Base-by-base conservation (phyloP, 2,797 vertebrate species). In the Rachycentron canadum region DNA sequence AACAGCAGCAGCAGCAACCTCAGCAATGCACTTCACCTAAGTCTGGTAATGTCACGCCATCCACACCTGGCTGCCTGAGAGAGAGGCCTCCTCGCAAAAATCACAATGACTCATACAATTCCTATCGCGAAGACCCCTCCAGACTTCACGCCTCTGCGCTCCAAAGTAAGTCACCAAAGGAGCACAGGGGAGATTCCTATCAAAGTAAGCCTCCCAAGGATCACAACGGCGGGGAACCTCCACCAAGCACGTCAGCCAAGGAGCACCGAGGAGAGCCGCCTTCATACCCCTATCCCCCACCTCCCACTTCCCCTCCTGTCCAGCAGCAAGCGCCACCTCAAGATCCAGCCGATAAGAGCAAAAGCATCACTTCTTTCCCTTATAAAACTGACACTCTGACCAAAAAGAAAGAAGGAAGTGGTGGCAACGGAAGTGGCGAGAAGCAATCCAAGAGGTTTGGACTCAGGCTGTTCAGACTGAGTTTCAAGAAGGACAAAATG, bases 401-500 rank as follows among this genome's bases (percentile, higher is more conserved):
- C 86, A 99, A 99, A 95, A 97, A 97, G 86, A 99, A 99, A 92
- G 98, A 99, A 82, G 95, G 93, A 72, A 92, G 89, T 73, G 83
- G 88, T 65, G 92, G 88, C 2, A 25, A 89, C 16, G 96, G 96
- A 85, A 95, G 95, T 73, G 93, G 95, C 60, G 98, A 99, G 94
- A 99, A 98, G 92, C 98, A 98, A 94, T 97, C 98, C 81, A 99
- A 99, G 89, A 97, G 98, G 86, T 99, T 99, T 43, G 98, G 98
- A 74, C 96, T 99, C 67, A 97, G 99, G 92, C 95, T 99, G 73
- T 99, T 99, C 93, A 95, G 98, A 69, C 94, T 99, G 81, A 99
- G 98, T 92, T 99, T 99, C 93, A 99, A 99, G 88, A 99, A 99
- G 90, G 98, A 99, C 93, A 99, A 99, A 93, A 97, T 97, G 93